Conservation (phyloP, 2,797 vertebrate species). For the Bufotes viridis region DNA sequence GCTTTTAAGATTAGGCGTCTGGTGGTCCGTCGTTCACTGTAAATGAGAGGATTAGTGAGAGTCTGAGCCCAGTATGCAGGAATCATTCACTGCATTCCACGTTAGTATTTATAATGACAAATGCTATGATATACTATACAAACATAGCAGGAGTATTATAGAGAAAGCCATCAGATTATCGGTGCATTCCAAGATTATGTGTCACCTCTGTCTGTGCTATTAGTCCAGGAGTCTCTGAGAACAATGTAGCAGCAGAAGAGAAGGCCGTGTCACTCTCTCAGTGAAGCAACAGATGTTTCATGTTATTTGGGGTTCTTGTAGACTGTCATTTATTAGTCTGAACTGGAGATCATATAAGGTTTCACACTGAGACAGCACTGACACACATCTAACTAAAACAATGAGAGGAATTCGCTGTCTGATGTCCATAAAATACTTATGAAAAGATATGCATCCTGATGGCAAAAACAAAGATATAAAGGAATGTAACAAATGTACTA, state of each 20-base stretch:
- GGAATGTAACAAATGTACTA: not conserved
- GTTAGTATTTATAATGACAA: constrained; percentile 37
- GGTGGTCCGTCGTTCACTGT: constrained; percentile 11
- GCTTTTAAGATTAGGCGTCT: constrained; percentile 20
- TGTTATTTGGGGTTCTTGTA: constrained; percentile 42
- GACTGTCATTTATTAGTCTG: constrained; percentile 43
- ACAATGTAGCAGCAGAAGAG: not conserved
- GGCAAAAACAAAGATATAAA: not conserved
- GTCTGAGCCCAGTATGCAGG: constrained; percentile 3
- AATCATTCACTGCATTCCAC: constrained; percentile 13
- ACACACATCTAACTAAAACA: constrained; percentile 2
- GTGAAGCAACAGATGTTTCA: constrained; percentile 52
- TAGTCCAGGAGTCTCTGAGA: constrained; percentile 19
- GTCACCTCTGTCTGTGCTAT: constrained; percentile 51
- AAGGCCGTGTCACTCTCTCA: constrained; percentile 17
- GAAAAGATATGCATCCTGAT: not conserved
- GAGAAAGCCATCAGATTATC: constrained; percentile 45
- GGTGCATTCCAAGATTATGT: constrained; percentile 44
- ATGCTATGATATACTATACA: constrained; percentile 34
- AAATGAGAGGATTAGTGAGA: constrained; percentile 37
- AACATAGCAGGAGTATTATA: constrained; percentile 40
- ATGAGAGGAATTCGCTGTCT: constrained; percentile 36
- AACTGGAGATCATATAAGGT: constrained; percentile 40
- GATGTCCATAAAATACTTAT: constrained; percentile 8
- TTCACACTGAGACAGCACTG: constrained; percentile 3